Conservation (phyloP, 2,888 invertebrate species). For the Embidobia sp. region DNA sequence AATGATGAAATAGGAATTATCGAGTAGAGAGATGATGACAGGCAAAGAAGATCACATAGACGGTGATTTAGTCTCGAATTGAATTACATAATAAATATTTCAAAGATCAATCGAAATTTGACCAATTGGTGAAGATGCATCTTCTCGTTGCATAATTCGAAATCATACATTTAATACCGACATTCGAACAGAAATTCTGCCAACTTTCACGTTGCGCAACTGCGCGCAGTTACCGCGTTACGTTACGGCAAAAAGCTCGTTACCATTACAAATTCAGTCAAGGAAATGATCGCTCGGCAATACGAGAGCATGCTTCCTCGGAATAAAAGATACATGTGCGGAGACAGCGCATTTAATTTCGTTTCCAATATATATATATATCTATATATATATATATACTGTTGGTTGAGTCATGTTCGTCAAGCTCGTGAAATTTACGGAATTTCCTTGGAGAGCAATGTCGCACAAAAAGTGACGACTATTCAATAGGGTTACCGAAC, state of each 20-base stretch:
- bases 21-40: too few species aligned
- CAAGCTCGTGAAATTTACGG: conserved; percentile 33
- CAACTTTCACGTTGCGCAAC: conserved; percentile 40
- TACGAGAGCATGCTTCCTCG: conserved; percentile 6
- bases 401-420: conserved; percentile 30
- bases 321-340: conserved; percentile 27
- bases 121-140: background rate
- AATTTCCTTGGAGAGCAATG: conserved; percentile 37
- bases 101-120: too few species aligned
- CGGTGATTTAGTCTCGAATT: too few species aligned
- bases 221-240: conserved; percentile 4
- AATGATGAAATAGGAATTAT: too few species aligned
- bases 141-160: conserved; percentile 9
- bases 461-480: conserved; percentile 37
- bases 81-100: too few species aligned
- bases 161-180: conserved; percentile 4
- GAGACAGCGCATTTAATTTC: conserved; percentile 44
- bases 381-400: too few species aligned
- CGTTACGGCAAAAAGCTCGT: conserved; percentile 35
- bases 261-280: conserved; percentile 33
- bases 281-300: conserved; percentile 19
- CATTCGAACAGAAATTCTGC: conserved; percentile 7
- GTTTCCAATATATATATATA: conserved; percentile 11
- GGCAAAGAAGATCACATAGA: too few species aligned
- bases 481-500: conserved; percentile 47